These are phyloP conservation scores for Leptodactylus fallax DNA, from an alignment of 2,797 vertebrate genomes.

Conservation along the genomic window DNA sequence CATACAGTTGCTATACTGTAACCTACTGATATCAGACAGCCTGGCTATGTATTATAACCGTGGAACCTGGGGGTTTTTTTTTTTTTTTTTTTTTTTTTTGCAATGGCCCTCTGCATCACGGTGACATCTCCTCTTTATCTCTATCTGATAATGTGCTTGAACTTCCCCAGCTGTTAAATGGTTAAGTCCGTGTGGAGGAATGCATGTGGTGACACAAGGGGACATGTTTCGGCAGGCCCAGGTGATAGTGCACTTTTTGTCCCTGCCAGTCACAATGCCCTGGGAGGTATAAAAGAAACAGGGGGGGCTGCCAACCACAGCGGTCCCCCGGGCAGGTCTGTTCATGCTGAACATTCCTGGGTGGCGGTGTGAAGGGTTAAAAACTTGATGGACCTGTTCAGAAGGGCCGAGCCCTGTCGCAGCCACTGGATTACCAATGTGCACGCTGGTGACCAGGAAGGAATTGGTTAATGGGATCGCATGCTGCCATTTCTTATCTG, in stretches of 20 bases:
- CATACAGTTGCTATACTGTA: too few relatives aligned
- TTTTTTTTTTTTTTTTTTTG: too few relatives aligned
- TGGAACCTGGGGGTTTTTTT: too few relatives aligned
- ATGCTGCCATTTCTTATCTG: not conserved
- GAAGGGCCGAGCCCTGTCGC: not conserved
- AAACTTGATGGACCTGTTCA: constrained; percentile 48
- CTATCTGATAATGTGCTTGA: not conserved
- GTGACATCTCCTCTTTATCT: too few relatives aligned
- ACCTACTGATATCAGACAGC: too few relatives aligned
- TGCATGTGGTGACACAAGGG: constrained; percentile 39
- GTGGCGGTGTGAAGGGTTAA: constrained; percentile 44
- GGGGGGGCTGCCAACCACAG: not conserved
- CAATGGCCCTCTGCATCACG: too few relatives aligned
- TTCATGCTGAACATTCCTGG: constrained; percentile 56
- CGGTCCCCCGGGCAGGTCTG: constrained; percentile 52
- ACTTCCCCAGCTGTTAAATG: not conserved
- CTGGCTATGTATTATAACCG: too few relatives aligned
- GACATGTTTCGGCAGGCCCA: constrained; percentile 48
- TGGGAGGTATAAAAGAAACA: constrained; percentile 38
- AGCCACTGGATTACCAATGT: not conserved
- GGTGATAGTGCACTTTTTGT: constrained; percentile 53
- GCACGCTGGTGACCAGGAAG: not conserved
- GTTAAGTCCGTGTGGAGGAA: constrained; percentile 51
- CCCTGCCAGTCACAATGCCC: constrained; percentile 60
- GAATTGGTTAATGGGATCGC: not conserved